Conservation (phyloP, 1,140 invertebrate species). For the Aphis craccivora region DNA sequence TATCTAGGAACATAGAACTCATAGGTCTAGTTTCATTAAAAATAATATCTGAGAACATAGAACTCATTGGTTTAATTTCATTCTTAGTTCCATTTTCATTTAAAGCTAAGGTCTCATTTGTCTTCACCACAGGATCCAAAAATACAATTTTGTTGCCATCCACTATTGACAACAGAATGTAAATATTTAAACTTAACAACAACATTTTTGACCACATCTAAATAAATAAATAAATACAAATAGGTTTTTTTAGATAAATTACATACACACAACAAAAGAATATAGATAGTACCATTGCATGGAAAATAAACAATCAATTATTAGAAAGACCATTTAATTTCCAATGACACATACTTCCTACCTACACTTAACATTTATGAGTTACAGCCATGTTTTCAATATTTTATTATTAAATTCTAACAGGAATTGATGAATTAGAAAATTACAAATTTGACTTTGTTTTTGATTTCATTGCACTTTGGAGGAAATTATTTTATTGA, state of each 20-base stretch:
- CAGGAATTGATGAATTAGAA: not conserved
- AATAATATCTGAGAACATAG: not conserved
- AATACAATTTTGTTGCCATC: not conserved
- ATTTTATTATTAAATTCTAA: not conserved
- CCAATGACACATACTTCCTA: not conserved
- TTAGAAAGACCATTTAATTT: not conserved
- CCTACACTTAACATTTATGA: not conserved
- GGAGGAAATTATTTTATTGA: not conserved
- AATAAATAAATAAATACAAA: not conserved
- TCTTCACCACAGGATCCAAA: too few species aligned
- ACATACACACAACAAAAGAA: not conserved
- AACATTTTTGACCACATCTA: slow-evolving; percentile 27
- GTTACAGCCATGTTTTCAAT: not conserved
- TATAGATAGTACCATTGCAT: not conserved
- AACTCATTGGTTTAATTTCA: not conserved
- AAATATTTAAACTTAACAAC: not conserved
- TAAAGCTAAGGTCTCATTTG: not conserved
- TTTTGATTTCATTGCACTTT: not conserved
- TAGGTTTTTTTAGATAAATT: not conserved
- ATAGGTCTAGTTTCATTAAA: not conserved
- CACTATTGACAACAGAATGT: not conserved
- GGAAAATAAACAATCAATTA: not conserved
- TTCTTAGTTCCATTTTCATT: not conserved
- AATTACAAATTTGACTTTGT: not conserved
- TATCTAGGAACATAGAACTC: not conserved